These are phyloP conservation scores for Cloeon dipterum DNA, from an alignment of 2,888 invertebrate genomes.

Conservation along the genomic window DNA sequence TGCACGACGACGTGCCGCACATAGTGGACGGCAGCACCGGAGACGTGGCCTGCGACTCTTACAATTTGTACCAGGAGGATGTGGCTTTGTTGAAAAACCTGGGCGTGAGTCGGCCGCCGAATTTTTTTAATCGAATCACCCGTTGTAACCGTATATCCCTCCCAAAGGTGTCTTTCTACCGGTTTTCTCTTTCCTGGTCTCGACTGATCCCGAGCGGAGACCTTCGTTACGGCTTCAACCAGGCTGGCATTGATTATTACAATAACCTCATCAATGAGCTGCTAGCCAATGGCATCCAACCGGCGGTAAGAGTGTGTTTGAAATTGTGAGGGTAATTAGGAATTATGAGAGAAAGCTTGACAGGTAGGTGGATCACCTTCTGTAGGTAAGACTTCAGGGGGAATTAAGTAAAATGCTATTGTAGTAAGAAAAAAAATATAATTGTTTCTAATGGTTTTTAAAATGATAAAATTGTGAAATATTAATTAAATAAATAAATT, in stretches of 20 bases:
- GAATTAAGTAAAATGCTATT: too few species aligned
- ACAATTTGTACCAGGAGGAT: slow-evolving; percentile 35
- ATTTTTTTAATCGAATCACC: too few species aligned
- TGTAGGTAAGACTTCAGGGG: too few species aligned
- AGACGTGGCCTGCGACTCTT: slow-evolving; percentile 40
- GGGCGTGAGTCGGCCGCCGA: slow-evolving; percentile 22
- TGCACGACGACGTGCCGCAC: slow-evolving; percentile 31
- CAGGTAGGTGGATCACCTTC: too few species aligned
- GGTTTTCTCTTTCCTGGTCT: slow-evolving; percentile 55
- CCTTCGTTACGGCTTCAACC: slow-evolving; percentile 32
- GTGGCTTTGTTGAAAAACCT: slow-evolving; percentile 28
- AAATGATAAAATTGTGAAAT: not conserved
- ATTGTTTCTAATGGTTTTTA: too few species aligned
- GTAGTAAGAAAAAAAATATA: too few species aligned
- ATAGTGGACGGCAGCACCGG: slow-evolving; percentile 33
- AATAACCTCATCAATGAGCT: slow-evolving; percentile 49
- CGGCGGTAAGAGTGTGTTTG: slow-evolving; percentile 21
- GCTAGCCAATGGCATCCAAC: slow-evolving; percentile 27
- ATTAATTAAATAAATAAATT: not conserved
- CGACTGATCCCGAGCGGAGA: slow-evolving; percentile 47
- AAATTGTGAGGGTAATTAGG: too few species aligned
- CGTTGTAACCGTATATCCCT: too few species aligned
- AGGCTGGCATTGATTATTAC: slow-evolving; percentile 51
- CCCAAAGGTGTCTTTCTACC: slow-evolving; percentile 28
- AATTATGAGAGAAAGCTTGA: too few species aligned